Base-by-base conservation (phyloP, 2,888 invertebrate genomes). In the Drosophila percnosoma region DNA sequence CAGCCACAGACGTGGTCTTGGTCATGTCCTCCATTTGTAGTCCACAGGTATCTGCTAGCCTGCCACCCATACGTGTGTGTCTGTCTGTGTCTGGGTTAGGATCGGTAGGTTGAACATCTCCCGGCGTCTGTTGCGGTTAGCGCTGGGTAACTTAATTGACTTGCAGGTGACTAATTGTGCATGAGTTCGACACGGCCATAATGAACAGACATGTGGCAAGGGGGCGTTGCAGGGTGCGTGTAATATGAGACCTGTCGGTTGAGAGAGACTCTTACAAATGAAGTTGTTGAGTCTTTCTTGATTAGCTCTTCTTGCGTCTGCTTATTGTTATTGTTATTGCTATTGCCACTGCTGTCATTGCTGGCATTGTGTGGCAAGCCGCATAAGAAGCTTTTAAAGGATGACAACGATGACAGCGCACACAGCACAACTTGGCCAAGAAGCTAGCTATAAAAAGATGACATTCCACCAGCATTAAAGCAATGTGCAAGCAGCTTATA, bases 81-180 rank as follows among this genome's bases (percentile, higher is more conserved):
- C 78, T 75, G 71, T 55, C 78, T 75, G 71, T 55, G 24, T 49
- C 54, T 55, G 71, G 34, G 34, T 40, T 59, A 59, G 75, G 51
- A 67, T 60, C 60, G 53, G 34, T 42, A 24, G 29, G 8, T 55
- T 52, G 13, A 55, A 45, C 45, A 60, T 75, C 51, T 68, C 49
- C 51, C 42, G 74, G 73, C 83, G 76, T 86, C 68, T 86, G 82
- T 88, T 90, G 89, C 72, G 88, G 86, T 89, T 69, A 65, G 75
- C 71, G 76, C 76, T 83, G 82, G 82, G 80, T 55, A 86, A 83
- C 83, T 83, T 90, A 90, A 87, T 87, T 87, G 89, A 89, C 90
- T 90, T 90, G 87, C 87, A 87, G 89, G 87, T 90, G 90, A 90
- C 90, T 89, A 87, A 87, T 87, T 87, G 90, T 80, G 90, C 90